A percentile compares a stretch with the other conserved stretches of the same genome.
These are phyloP conservation scores for Magallana nippona DNA, from an alignment of 2,888 invertebrate species.

Conservation along the genomic window DNA sequence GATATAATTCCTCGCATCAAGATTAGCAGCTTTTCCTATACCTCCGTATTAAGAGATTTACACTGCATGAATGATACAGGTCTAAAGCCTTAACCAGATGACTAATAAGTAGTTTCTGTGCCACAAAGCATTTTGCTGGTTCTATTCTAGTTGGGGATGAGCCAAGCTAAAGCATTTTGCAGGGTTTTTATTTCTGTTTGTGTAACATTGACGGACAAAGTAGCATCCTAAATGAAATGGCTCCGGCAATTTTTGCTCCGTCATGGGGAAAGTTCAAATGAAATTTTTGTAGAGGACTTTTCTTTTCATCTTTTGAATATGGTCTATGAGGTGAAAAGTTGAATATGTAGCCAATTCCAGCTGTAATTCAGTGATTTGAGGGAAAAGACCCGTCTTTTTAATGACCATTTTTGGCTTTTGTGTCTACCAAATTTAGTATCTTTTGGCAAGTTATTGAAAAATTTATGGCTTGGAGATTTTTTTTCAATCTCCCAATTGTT, in stretches of 20 bases:
- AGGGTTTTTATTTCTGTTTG: conserved; percentile 28
- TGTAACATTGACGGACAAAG: conserved; percentile 21
- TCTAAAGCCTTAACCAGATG: conserved; percentile 29
- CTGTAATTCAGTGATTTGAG: conserved; percentile 31
- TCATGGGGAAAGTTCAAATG: conserved; percentile 26
- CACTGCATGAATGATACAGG: conserved; percentile 29
- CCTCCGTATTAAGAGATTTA: conserved; percentile 15
- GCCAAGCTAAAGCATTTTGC: conserved; percentile 29
- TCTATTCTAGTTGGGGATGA: conserved; percentile 22
- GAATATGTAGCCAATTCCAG: conserved; percentile 31
- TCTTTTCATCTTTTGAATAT: conserved; percentile 28
- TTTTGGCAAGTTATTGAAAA: conserved; percentile 26
- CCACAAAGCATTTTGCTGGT: not conserved
- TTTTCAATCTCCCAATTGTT: not conserved
- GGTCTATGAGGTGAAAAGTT: conserved; percentile 28
- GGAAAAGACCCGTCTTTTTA: not conserved
- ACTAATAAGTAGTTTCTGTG: conserved; percentile 25
- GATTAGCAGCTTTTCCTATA: conserved; percentile 32
- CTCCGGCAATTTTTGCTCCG: conserved; percentile 12
- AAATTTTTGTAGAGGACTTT: conserved; percentile 15
- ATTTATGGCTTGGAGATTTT: conserved; percentile 8
- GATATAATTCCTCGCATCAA: conserved; percentile 19
- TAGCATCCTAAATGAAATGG: conserved; percentile 3
- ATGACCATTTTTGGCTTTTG: not conserved
- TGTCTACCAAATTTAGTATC: not conserved